Percentiles rank a stretch among this genome's conserved stretches.
Evolutionary conservation across 2,888 invertebrate genomes (phyloP).

Genomic region (Ryuthela nishihirai): DNA sequence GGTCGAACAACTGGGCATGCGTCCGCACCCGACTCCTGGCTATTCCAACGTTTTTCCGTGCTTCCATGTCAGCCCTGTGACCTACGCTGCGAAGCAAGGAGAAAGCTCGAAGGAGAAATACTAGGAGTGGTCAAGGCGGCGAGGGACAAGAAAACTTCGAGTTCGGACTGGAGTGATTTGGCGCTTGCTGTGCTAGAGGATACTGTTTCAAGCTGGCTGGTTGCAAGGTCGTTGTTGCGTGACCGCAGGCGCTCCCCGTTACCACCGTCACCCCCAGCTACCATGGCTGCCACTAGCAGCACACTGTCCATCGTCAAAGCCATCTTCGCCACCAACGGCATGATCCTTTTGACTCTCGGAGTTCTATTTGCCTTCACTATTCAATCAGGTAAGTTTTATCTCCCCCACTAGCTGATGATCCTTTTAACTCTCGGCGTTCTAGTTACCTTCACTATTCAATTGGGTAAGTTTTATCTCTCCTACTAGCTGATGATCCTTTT

Average conservation of each 20-base stretch:
- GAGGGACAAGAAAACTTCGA: too few relatives aligned
- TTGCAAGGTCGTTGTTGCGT: constrained; percentile 30
- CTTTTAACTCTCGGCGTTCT: constrained; percentile 10
- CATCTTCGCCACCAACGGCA: constrained; percentile 14
- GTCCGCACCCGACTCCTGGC: too few relatives aligned
- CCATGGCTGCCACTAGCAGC: background rate
- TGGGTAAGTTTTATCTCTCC: constrained; percentile 14
- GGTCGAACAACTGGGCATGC: too few relatives aligned
- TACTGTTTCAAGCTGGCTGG: constrained; percentile 6
- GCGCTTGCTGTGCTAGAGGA: constrained; percentile 12
- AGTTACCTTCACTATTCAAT: constrained; percentile 12
- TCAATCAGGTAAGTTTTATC: constrained; percentile 17
- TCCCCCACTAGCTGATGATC: constrained; percentile 12
- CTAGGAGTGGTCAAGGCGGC: too few relatives aligned
- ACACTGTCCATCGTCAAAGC: background rate
- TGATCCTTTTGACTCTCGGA: constrained; percentile 7
- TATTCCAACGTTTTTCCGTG: too few relatives aligned
- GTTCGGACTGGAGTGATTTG: constrained; percentile 1
- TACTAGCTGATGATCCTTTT: constrained; percentile 13
- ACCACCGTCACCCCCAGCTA: background rate
- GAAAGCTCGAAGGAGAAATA: too few relatives aligned
- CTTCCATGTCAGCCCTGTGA: too few relatives aligned
- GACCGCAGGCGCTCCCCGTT: constrained; percentile 15
- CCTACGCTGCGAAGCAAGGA: too few relatives aligned
- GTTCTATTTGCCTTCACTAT: constrained; percentile 14